Percentiles rank a stretch among this genome's conserved stretches.
Conservation (phyloP, 2,888 invertebrate species). For the Nymphalis polychloros region DNA sequence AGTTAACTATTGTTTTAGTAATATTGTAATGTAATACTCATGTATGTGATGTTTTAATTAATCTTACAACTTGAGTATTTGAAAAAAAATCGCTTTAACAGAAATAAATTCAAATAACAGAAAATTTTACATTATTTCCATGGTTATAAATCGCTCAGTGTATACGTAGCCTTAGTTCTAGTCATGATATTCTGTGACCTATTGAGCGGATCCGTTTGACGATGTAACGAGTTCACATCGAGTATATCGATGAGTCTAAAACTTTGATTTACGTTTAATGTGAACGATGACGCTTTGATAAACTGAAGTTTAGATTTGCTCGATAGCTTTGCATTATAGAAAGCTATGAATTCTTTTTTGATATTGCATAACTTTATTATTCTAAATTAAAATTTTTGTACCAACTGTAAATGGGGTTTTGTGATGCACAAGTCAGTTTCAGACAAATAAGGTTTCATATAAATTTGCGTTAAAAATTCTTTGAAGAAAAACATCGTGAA, state of each 20-base stretch:
- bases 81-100: too few species aligned
- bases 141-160: neutral
- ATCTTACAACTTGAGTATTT: too few species aligned
- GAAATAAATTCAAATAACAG: too few species aligned
- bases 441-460: too few species aligned
- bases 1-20: too few species aligned
- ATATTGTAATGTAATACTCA: too few species aligned
- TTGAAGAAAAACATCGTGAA: too few species aligned
- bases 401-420: neutral
- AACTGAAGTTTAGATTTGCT: constrained; percentile 6
- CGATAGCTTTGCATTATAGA: neutral
- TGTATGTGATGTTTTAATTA: too few species aligned
- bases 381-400: neutral
- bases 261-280: constrained; percentile 17
- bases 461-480: too few species aligned
- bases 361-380: neutral
- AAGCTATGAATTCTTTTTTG: neutral
- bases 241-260: constrained; percentile 13
- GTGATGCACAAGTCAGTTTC: neutral
- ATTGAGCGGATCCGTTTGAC: constrained; percentile 17
- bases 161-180: neutral
- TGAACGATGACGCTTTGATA: constrained; percentile 23
- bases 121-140: too few species aligned
- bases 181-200: constrained; percentile 12
- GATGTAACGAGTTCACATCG: constrained; percentile 24